Conservation (phyloP, 2,888 invertebrate species). For the Limnephilus rhombicus region DNA sequence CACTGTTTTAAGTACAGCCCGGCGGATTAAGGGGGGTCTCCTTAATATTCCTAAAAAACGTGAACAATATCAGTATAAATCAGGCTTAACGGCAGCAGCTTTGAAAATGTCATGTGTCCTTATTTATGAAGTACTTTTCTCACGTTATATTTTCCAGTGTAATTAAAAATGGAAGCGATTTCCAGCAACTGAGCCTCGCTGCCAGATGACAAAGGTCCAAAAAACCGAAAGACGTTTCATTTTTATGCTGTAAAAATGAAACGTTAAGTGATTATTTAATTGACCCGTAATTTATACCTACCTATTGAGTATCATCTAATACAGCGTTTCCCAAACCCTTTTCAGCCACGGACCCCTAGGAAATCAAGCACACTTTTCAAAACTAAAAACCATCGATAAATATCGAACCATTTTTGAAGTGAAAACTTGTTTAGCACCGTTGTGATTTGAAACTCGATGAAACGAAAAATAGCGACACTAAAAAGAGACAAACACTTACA, state of each 20-base stretch:
- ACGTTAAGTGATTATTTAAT: background rate
- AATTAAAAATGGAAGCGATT: slow-evolving; percentile 63
- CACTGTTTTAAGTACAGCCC: slow-evolving; percentile 57
- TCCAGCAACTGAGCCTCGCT: slow-evolving; percentile 47
- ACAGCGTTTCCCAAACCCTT: no score
- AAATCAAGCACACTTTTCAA: no score
- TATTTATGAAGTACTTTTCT: slow-evolving; percentile 66
- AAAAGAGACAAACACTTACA: no score
- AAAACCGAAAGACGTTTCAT: background rate
- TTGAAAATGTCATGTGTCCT: slow-evolving; percentile 65
- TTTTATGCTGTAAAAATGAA: background rate
- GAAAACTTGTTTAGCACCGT: no score
- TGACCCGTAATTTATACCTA: background rate
- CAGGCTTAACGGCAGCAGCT: slow-evolving; percentile 65
- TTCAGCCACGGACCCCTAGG: no score
- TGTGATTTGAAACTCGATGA: no score
- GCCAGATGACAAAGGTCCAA: background rate
- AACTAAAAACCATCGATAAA: no score
- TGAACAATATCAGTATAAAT: slow-evolving; percentile 66
- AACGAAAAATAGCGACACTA: no score
- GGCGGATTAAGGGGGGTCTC: slow-evolving; percentile 64
- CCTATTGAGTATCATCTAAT: background rate
- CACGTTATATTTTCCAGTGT: slow-evolving; percentile 58
- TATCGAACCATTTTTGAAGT: no score
- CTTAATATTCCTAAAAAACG: slow-evolving; percentile 65